Evolutionary conservation across 2,797 vertebrate species (phyloP).

Genomic region (Sebastes trivittatus): DNA sequence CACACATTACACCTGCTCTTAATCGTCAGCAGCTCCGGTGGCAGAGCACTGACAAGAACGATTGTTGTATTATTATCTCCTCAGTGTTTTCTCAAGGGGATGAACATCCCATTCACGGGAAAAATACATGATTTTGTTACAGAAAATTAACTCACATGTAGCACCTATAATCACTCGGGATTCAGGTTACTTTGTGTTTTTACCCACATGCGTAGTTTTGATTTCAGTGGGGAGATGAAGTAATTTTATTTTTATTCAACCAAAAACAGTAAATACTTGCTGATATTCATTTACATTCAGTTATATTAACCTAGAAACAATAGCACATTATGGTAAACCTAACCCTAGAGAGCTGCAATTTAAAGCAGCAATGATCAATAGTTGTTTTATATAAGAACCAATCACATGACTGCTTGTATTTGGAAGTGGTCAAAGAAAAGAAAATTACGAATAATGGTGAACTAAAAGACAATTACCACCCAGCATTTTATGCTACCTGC

Average conservation of each 20-base stretch:
- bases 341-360: not conserved
- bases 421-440: not conserved
- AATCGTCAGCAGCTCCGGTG: constrained; percentile 13
- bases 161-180: constrained; percentile 10
- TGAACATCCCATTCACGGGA: constrained; percentile 2
- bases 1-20: constrained; percentile 12
- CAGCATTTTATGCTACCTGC: not conserved
- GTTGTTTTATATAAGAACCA: not conserved
- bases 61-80: constrained; percentile 16
- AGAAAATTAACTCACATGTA: not conserved
- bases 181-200: not conserved
- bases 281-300: not conserved
- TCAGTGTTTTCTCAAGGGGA: not conserved
- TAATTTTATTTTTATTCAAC: not conserved
- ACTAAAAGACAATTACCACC: not conserved
- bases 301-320: not conserved
- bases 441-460: not conserved
- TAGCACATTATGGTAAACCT: not conserved
- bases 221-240: not conserved
- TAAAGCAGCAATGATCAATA: not conserved
- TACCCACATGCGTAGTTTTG: not conserved
- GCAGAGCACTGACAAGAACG: not conserved
- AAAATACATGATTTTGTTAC: not conserved
- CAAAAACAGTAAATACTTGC: not conserved
- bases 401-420: not conserved